A percentile compares a stretch with the other conserved stretches of the same genome.
phyloP scores from a whole-genome alignment of 1,140 invertebrate species.

The Heliconius hewitsoni region DNA sequence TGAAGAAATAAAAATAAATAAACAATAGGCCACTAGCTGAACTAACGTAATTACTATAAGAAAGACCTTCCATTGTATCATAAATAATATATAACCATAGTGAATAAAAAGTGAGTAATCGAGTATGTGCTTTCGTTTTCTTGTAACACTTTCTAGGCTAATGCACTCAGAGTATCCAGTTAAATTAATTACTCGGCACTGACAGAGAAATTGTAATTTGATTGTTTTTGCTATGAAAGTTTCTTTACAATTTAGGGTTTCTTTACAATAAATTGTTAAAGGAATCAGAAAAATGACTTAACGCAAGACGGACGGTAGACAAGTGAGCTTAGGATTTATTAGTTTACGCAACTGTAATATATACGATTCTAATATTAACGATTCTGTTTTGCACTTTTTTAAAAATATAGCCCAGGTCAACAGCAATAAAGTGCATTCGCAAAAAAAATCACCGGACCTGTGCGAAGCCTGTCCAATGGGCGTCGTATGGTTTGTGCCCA shows the following conservation, averaged over 20 bases:
- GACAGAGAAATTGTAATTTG: constrained; percentile 2
- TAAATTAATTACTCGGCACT: constrained; percentile 25
- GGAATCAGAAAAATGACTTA: neutral
- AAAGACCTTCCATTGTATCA: constrained; percentile 36
- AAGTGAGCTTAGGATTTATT: neutral
- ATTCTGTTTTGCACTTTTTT: neutral
- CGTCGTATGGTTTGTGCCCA: no score
- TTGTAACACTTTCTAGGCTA: constrained; percentile 47
- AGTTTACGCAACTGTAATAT: no score
- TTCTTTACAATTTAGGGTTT: neutral
- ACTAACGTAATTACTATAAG: neutral
- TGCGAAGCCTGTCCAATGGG: no score
- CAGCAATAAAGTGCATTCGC: no score
- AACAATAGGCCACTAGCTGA: neutral
- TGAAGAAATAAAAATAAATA: neutral
- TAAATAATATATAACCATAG: constrained; percentile 40
- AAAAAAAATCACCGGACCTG: no score
- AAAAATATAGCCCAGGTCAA: no score
- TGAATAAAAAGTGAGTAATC: constrained; percentile 42
- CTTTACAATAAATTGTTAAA: neutral
- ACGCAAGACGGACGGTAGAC: neutral
- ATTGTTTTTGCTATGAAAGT: constrained; percentile 2
- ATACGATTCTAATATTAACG: neutral
- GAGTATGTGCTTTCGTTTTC: constrained; percentile 48
- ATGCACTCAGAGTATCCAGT: constrained; percentile 30